Percentiles rank a stretch among this genome's conserved stretches.
Evolutionary conservation across 2,888 invertebrate genomes (phyloP).

Genomic region (Xestia rhomboidea): DNA sequence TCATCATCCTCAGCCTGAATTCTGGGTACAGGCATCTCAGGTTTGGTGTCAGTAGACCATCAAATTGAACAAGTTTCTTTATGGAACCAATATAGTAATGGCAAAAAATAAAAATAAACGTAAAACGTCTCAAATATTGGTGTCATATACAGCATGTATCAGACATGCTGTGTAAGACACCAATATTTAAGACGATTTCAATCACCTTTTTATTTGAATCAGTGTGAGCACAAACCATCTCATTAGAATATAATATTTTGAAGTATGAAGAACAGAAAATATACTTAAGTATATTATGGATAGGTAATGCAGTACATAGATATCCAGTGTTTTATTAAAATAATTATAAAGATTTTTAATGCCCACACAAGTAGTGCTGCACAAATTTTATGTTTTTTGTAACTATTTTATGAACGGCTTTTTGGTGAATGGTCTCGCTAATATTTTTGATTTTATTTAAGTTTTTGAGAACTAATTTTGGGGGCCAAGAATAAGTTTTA

Average conservation of each 20-base stretch:
- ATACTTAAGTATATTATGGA: slow-evolving; percentile 27
- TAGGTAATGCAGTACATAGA: slow-evolving; percentile 47
- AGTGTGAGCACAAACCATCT: slow-evolving; percentile 38
- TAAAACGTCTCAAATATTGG: too few species aligned
- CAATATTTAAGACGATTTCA: neutral
- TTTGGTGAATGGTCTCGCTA: neutral
- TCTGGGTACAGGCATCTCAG: neutral
- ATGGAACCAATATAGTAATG: neutral
- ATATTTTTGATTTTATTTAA: slow-evolving; percentile 6
- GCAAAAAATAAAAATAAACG: neutral
- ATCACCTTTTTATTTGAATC: neutral
- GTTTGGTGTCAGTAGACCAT: neutral
- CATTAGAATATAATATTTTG: slow-evolving; percentile 26
- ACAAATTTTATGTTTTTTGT: slow-evolving; percentile 42
- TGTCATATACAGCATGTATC: too few species aligned
- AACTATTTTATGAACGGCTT: neutral
- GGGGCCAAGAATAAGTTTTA: neutral
- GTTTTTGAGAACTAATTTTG: slow-evolving; percentile 11
- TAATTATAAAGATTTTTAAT: slow-evolving; percentile 24
- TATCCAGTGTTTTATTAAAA: slow-evolving; percentile 55
- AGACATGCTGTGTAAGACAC: neutral
- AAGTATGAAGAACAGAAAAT: slow-evolving; percentile 21
- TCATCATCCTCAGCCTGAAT: neutral
- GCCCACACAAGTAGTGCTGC: slow-evolving; percentile 26
- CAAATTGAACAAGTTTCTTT: neutral